A percentile compares a stretch with the other conserved stretches of the same genome.
These are phyloP conservation scores for Phocoena phocoena DNA, from an alignment of 2,113 vertebrate species.

Conservation along the genomic window DNA sequence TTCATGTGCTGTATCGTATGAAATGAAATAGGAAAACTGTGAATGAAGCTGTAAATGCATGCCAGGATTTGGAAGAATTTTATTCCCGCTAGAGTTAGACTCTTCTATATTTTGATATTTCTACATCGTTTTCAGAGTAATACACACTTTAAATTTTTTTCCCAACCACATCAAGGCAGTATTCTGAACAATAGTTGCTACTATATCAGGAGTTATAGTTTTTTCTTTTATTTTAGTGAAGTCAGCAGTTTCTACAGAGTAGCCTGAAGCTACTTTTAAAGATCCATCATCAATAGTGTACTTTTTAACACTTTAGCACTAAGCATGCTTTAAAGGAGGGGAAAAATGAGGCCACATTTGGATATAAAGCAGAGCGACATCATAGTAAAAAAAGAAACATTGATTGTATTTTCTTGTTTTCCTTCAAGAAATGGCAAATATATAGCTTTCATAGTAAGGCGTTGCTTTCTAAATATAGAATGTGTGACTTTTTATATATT, in stretches of 20 bases:
- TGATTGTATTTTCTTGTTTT: background rate
- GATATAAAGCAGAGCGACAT: background rate
- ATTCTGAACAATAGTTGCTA: conserved; percentile 56
- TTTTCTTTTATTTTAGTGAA: conserved; percentile 65
- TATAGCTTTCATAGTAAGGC: background rate
- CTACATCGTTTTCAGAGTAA: conserved; percentile 54
- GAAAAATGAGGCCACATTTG: background rate
- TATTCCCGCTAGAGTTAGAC: conserved; percentile 62
- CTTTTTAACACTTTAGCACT: background rate
- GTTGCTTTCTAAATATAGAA: background rate
- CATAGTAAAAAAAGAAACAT: background rate
- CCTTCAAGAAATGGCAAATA: background rate
- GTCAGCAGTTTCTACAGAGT: conserved; percentile 64
- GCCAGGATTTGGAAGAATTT: conserved; percentile 63
- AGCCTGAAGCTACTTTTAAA: conserved; percentile 18
- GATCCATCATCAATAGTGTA: background rate
- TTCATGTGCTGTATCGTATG: conserved; percentile 38
- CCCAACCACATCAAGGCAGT: conserved; percentile 32
- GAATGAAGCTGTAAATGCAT: conserved; percentile 59
- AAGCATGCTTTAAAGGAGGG: background rate
- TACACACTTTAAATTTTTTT: conserved; percentile 55
- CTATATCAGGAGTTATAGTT: conserved; percentile 54
- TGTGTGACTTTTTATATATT: background rate
- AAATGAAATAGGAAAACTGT: conserved; percentile 69
- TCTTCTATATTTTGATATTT: conserved; percentile 66